These are phyloP conservation scores for Ptychodera flava DNA, from an alignment of 35 echinoderm and acorn worm genomes.

Conservation along the genomic window DNA sequence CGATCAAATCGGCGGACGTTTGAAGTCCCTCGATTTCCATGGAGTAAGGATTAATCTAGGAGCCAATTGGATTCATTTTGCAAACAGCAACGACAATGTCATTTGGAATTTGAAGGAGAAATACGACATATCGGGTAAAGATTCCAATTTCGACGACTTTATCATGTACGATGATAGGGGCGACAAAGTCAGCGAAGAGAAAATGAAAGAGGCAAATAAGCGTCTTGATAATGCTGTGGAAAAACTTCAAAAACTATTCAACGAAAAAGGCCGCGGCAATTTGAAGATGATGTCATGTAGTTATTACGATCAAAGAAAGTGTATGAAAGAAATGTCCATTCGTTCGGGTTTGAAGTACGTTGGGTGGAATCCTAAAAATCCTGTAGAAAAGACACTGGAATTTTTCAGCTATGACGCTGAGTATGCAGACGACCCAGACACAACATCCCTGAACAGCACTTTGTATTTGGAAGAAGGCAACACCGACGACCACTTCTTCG, in stretches of 20 bases:
- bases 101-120: not conserved
- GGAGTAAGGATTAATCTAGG: not conserved
- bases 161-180: not conserved
- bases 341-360: not conserved
- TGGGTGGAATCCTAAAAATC: slow-evolving; percentile 2
- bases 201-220: not conserved
- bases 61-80: slow-evolving; percentile 8
- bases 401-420: slow-evolving; percentile 6
- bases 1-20: not conserved
- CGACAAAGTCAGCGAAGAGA: not conserved
- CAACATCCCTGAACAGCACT: not conserved
- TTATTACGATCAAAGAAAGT: no score
- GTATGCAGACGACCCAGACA: slow-evolving; percentile 2
- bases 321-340: not conserved
- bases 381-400: slow-evolving; percentile 6
- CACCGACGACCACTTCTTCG: not conserved
- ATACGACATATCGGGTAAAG: not conserved
- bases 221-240: not conserved
- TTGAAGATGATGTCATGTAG: no score
- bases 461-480: not conserved
- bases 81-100: not conserved
- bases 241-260: not conserved
- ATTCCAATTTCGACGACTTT: not conserved
- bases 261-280: not conserved
- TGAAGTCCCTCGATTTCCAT: not conserved